Evolutionary conservation across 2,888 invertebrate genomes (phyloP).

Genomic region (Agonopterix heracliana): DNA sequence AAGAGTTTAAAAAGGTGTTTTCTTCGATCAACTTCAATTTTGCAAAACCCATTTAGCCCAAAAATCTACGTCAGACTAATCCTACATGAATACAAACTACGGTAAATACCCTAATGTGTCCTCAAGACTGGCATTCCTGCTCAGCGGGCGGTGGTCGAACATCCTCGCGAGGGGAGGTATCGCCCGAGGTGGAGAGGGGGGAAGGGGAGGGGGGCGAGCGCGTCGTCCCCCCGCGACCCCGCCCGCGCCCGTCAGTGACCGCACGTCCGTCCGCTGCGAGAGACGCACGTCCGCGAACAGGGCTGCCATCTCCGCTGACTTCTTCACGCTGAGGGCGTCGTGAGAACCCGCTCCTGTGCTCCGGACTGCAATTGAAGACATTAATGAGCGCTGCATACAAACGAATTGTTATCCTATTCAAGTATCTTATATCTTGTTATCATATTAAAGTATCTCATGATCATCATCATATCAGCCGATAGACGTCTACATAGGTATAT

Average conservation of each 20-base stretch:
- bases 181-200: slow-evolving; percentile 29
- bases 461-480: too few relatives aligned
- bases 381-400: too few relatives aligned
- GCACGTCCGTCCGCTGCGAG: slow-evolving; percentile 82
- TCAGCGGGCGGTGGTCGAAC: slow-evolving; percentile 56
- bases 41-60: too few relatives aligned
- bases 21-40: too few relatives aligned
- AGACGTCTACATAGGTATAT: too few relatives aligned
- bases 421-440: too few relatives aligned
- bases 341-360: slow-evolving; percentile 73
- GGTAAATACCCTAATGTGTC: slow-evolving; percentile 79
- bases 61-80: too few relatives aligned
- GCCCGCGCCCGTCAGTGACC: slow-evolving; percentile 42
- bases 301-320: slow-evolving; percentile 92
- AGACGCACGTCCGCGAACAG: slow-evolving; percentile 86
- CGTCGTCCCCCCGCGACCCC: slow-evolving; percentile 37
- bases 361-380: slow-evolving; percentile 40
- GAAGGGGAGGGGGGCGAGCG: slow-evolving; percentile 23
- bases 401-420: too few relatives aligned
- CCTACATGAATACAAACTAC: not conserved
- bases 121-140: slow-evolving; percentile 74
- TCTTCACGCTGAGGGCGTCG: slow-evolving; percentile 89
- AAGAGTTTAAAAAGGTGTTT: too few relatives aligned
- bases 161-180: slow-evolving; percentile 41
- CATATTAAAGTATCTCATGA: too few relatives aligned